Evolutionary conservation across 2,113 vertebrate genomes (phyloP), one percentile per base, ranked within the genome.

Genomic region (Cyanocitta stelleri): DNA sequence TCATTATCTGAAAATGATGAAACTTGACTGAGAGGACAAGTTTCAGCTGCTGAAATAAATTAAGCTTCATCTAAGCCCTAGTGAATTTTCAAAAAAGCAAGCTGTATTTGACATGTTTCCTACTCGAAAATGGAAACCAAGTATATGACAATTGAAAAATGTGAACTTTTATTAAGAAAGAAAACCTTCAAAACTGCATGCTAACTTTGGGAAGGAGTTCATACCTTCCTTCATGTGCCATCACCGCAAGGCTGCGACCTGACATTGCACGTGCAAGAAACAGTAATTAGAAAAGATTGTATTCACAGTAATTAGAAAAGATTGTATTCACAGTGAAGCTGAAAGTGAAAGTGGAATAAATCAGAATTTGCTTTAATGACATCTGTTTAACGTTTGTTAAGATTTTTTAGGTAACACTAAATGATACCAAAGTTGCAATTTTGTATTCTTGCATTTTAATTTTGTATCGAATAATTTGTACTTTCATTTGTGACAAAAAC

Each of bases 31-130:
- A 76, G 44, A 89, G 59, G 46, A 54, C 66, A 93, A 91, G 54
- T 91, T 96, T 69, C 63, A 83, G 63, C 30, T 73, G 63, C 79
- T 77, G 63, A 93, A 92, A 85, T 73, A 95, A 96, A 90, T 77
- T 72, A 80, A 91, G 33, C 33, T 85, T 63, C 75, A 85, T 35
- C 55, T 87, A 90, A 94, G 41, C 18, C 46, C 3, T 15, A 62
- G 26, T 22, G 49, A 91, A 26, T 88, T 52, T 12, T 12, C 5
- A 6, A 11, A 43, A 67, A 58, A 21, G 17, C 16, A 27, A 61
- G 15, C 11, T 62, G 18, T 14, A 41, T 51, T 62, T 86, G 46
- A 72, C 23, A 79, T 24, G 23, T 71, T 93, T 89, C 32, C 33
- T 58, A 30, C 51, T 67, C 37, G 48, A 86, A 87, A 78, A 92